Evolutionary conservation across 30 jellyfish, hydroid and myxozoan species (phyloP).

Genomic region (Hydra vulgaris): DNA sequence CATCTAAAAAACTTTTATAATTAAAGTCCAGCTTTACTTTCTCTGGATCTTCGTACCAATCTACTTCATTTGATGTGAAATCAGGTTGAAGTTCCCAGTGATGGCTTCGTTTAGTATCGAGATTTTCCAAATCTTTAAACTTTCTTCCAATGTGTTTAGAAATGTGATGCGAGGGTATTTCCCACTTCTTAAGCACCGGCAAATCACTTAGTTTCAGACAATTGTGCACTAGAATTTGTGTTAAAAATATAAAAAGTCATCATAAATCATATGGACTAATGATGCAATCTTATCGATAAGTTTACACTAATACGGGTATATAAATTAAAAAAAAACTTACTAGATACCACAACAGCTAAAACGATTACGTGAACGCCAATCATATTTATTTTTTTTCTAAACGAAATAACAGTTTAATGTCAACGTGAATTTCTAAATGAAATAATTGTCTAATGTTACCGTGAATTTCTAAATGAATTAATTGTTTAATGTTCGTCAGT

Average conservation of each 20-base stretch:
- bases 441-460: no score
- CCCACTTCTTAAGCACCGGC: conserved; percentile 83
- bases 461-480: no score
- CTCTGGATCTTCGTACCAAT: conserved; percentile 84
- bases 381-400: neutral
- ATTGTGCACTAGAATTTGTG: neutral
- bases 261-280: no score
- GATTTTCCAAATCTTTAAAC: conserved; percentile 56
- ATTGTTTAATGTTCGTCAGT: no score
- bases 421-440: no score
- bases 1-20: conserved; percentile 70
- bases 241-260: no score
- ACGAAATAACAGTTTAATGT: neutral
- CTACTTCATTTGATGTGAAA: conserved; percentile 56
- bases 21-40: conserved; percentile 73
- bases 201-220: conserved; percentile 46
- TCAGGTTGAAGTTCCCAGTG: conserved; percentile 89
- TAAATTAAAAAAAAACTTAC: neutral
- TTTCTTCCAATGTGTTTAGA: conserved; percentile 75
- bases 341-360: neutral
- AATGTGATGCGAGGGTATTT: conserved; percentile 59
- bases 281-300: no score
- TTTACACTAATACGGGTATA: no score
- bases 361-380: neutral
- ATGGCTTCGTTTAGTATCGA: conserved; percentile 58